Base-by-base conservation (phyloP, 2,113 vertebrate species). In the Globicephala melas region DNA sequence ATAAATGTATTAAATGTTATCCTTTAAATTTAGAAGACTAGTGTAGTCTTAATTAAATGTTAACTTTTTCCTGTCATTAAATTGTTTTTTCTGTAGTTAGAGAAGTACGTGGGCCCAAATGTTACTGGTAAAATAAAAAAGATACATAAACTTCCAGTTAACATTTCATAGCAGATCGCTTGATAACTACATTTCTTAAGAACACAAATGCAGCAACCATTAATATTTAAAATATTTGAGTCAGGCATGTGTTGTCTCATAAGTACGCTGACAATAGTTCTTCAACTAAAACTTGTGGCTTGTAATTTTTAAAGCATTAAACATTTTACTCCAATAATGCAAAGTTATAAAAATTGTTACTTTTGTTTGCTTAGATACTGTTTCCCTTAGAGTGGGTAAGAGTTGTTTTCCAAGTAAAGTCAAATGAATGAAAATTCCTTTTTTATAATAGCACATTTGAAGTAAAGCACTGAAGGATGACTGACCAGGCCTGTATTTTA, bases 201-300 rank as follows among this genome's bases (percentile, higher is more conserved):
- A 96, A 25, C 33, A 95, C 60, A 71, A 71, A 93, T 95, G 11
- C 15, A 76, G 41, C 25, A 87, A 2, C 38, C 14, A 53, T 94
- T 90, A 73, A 65, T 89, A 91, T 81, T 96, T 95, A 70, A 94
- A 92, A 89, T 92, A 73, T 77, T 85, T 65, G 63, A 90, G 31
- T 95, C 74, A 55, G 2, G 2, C 26, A 2, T 81, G 1, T 84
- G 15, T 88, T 83, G 25, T 77, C 47, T 85, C 21, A 3, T 58
- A 79, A 92, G 15, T 82, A 33, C 5, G 38, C 11, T 84, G 28
- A 71, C 3, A n/a, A 28, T 53, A 90, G 12, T 67, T 97, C 93
- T 86, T 67, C 62, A 95, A 15, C 41, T 91, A 38, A 65, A 74
- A 60, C 53, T n/a, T 82, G 8, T 91, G 77, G 82, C 53, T 62